These are phyloP conservation scores for Centrocercus urophasianus DNA, from an alignment of 2,113 vertebrate genomes.

Conservation along the genomic window DNA sequence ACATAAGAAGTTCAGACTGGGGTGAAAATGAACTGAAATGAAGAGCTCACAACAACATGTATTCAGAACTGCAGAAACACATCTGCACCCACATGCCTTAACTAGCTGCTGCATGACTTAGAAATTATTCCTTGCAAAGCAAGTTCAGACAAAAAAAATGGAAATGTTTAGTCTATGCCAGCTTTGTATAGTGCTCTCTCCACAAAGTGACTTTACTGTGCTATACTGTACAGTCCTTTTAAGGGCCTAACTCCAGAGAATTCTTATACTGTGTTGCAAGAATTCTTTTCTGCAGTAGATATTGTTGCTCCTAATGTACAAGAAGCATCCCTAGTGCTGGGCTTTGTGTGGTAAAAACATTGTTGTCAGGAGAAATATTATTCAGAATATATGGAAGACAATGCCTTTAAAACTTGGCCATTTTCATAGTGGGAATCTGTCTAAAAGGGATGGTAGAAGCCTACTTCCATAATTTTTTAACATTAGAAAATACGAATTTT, in stretches of 20 bases:
- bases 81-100: constrained; percentile 35
- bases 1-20: constrained; percentile 4
- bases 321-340: background rate
- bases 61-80: constrained; percentile 22
- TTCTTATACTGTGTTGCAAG: constrained; percentile 15
- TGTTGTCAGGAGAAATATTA: background rate
- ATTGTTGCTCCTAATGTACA: background rate
- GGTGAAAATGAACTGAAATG: background rate
- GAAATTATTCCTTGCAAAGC: constrained; percentile 53
- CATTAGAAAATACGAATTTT: background rate
- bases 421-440: background rate
- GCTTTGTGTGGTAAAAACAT: background rate
- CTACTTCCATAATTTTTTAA: background rate
- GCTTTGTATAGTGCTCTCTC: constrained; percentile 35
- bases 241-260: constrained; percentile 12
- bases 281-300: constrained; percentile 12
- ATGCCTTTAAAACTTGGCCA: background rate
- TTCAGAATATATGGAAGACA: background rate
- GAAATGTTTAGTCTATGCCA: constrained; percentile 55
- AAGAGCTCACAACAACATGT: background rate
- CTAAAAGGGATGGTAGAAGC: background rate
- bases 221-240: constrained; percentile 23
- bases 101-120: constrained; percentile 39
- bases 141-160: constrained; percentile 37
- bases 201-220: constrained; percentile 9